Conservation (phyloP, 2,888 invertebrate genomes). For the Holacanthella duospinosa region DNA sequence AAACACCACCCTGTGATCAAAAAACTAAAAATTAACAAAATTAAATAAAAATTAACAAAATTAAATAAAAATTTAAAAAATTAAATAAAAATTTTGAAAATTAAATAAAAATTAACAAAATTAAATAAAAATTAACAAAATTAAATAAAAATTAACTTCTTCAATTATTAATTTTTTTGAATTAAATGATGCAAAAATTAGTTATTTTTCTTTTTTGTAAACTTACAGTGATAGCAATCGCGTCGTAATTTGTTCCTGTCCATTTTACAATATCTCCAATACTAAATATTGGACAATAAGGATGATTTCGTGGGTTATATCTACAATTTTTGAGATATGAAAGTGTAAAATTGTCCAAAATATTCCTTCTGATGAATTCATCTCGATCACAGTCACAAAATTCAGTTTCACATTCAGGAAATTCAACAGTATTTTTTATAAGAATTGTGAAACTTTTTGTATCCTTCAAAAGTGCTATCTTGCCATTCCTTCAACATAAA, state of each 20-base stretch:
- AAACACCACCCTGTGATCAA: conserved; percentile 43
- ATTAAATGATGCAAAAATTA: no score
- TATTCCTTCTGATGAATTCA: conserved; percentile 38
- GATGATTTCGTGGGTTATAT: conserved; percentile 38
- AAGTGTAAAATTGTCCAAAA: conserved; percentile 38
- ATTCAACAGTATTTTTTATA: conserved; percentile 24
- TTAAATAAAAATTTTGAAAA: no score
- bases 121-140: no score
- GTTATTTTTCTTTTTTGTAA: no score
- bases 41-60: no score
- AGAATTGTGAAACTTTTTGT: conserved; percentile 24
- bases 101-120: no score
- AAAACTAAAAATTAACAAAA: no score
- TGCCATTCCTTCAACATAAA: conserved; percentile 5
- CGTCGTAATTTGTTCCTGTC: conserved; percentile 26
- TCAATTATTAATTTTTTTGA: no score
- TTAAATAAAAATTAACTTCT: no score
- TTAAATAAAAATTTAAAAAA: no score
- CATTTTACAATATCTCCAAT: conserved; percentile 41
- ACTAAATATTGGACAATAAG: conserved; percentile 43
- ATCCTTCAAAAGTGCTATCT: conserved; percentile 16
- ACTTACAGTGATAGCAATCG: conserved; percentile 18
- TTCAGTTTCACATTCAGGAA: conserved; percentile 17
- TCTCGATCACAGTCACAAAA: conserved; percentile 23
- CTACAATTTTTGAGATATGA: conserved; percentile 39